A percentile compares a stretch with the other conserved stretches of the same genome.
These are phyloP conservation scores for Gisinianus flammeolus DNA, from an alignment of 2,888 invertebrate species.

Conservation along the genomic window DNA sequence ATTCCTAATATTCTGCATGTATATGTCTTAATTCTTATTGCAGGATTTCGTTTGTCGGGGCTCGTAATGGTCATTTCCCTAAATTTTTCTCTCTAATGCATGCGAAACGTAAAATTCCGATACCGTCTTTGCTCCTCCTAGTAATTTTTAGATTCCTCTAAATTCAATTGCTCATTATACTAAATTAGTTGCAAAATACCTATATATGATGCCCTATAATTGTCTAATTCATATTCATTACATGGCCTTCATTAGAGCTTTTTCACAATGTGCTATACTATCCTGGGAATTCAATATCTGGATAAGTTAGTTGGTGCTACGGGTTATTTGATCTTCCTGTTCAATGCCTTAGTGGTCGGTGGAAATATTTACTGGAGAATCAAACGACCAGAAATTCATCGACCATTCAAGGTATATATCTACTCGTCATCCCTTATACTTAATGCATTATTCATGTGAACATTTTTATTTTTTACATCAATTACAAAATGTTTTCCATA, in stretches of 20 bases:
- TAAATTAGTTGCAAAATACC: too few species aligned
- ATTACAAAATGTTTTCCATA: neutral
- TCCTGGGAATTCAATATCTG: slow-evolving; percentile 6
- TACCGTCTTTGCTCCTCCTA: slow-evolving; percentile 28
- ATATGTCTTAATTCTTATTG: neutral
- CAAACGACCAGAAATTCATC: neutral
- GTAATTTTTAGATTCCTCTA: slow-evolving; percentile 2
- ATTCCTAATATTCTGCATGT: neutral
- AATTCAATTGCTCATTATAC: too few species aligned
- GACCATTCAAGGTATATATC: neutral
- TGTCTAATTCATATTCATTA: too few species aligned
- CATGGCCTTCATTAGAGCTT: too few species aligned
- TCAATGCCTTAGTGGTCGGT: slow-evolving; percentile 23
- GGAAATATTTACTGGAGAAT: slow-evolving; percentile 31
- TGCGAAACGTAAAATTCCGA: slow-evolving; percentile 31
- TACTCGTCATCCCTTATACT: neutral
- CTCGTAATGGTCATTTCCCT: slow-evolving; percentile 40
- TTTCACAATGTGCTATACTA: neutral
- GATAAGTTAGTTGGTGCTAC: slow-evolving; percentile 11
- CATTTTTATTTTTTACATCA: neutral
- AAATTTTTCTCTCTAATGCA: slow-evolving; percentile 31
- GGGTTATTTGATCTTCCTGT: slow-evolving; percentile 22
- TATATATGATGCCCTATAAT: too few species aligned
- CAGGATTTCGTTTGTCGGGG: slow-evolving; percentile 39
- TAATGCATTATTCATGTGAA: too few species aligned